Base-by-base conservation (phyloP, 2,888 invertebrate genomes). In the Agonopterix arenella region DNA sequence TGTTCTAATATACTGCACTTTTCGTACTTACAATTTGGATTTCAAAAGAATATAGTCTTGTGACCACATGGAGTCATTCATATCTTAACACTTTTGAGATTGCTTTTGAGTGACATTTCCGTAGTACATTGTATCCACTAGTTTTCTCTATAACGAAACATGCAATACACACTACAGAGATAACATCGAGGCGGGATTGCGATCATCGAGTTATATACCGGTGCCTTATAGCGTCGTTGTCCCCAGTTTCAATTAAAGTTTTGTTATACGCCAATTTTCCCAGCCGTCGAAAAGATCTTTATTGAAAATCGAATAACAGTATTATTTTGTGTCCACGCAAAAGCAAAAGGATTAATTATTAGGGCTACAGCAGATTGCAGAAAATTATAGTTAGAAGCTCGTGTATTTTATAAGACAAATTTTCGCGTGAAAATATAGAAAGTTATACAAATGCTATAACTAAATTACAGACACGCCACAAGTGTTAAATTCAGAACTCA, bases 161-260 rank as follows among this genome's bases (percentile, higher is more conserved):
- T 85, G 83, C 81, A 84, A 60, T 66, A 75, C 70, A 77, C 63
- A 76, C 76, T 80, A 80, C 71, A 62, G 61, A 59, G 9, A 11
- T 60, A 73, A 76, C 68, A 74, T 53, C 66, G 60, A 76, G 73
- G 84, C 85, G 88, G 86, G 88, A 85, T 76, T 88, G 88, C 88
- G 88, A 88, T 85, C 86, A 88, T 88, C 88, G 86, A 74, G 77
- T 79, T 71, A 57, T 68, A 66, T 65, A 68, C 59, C 60, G 62
- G 58, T 49, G 18, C 18, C 18, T 18, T 18, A 55, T 18, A n/a
- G 4, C 28, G 11, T 11, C 8, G 9, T 40, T n/a, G 40, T 48
- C 13, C 48, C 13, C 28, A 47, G n/a, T 53, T 50, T 56, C 50
- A 52, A 55, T 48, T 48, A 49, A 53, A 58, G 50, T 53, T 51